Evolutionary conservation across 1,140 invertebrate species (phyloP), one percentile per base, ranked within the genome.

Genomic region (Dreissena polymorpha): DNA sequence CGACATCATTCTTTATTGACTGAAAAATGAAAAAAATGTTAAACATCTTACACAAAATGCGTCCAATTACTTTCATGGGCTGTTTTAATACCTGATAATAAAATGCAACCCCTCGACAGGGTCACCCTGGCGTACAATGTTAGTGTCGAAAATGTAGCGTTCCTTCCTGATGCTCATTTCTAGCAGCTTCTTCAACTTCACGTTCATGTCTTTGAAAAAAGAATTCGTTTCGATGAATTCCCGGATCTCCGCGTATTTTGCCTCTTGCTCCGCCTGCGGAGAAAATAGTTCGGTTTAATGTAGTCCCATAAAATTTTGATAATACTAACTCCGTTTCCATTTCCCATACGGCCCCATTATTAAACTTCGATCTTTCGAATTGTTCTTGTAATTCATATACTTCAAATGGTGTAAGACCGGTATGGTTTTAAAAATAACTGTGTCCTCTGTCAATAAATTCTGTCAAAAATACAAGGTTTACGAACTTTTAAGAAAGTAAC

Each of bases 101-200:
- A 93, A 93, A 69, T 91, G 82, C 12, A 93, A 86, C 2, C 89
- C 91, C 0, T 69, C 63, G 0, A 88, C 85, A 13, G 88, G 87
- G 10, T 90, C 83, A 10, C 91, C 92, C 70, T 92, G 92, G 23
- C 76, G 68, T 16, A 91, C 86, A 10, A 93, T 88, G 16, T 87
- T 86, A 7, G 87, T 88, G 51, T 91, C 91, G 72, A 88, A 92
- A 8, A 87, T 80, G 64, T 87, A 88, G 8, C 77, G 49, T 65
- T 91, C 90, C 73, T 91, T 90, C 27, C 86, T 85, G 2, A 93
- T 81, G 80, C 91, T 91, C 88, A 92, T 88, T 83, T 92, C 90
- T 10, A 92, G 69, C 0, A 93, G 84, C 27, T 90, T 90, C 69
- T 91, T 90, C 21, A 92, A 88, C 64, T 88, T 89, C 7, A 81